A percentile compares a stretch with the other conserved stretches of the same genome.
Conservation (phyloP, 2,888 invertebrate genomes). For the Drosophila peninsularis region DNA sequence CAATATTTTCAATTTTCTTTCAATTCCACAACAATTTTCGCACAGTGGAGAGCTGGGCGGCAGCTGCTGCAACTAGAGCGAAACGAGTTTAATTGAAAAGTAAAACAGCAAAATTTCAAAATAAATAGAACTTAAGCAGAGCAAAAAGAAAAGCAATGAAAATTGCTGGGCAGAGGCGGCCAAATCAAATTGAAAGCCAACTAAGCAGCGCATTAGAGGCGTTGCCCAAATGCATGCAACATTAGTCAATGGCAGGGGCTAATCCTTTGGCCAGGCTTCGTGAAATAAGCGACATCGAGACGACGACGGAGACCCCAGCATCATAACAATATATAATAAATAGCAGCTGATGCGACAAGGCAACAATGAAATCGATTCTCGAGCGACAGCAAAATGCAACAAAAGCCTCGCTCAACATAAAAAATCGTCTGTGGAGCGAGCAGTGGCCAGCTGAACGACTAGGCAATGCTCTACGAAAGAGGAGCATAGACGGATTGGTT, state of each 20-base stretch:
- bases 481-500: not conserved
- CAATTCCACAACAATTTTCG: not conserved
- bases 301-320: slow-evolving; percentile 5
- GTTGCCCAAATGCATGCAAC: slow-evolving; percentile 31
- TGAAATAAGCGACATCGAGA: not conserved
- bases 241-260: slow-evolving; percentile 41
- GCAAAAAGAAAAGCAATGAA: not conserved
- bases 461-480: slow-evolving; percentile 1
- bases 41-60: slow-evolving; percentile 23
- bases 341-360: slow-evolving; percentile 59
- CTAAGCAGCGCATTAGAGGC: slow-evolving; percentile 19
- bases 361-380: slow-evolving; percentile 65
- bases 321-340: slow-evolving; percentile 66
- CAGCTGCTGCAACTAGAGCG: slow-evolving; percentile 22
- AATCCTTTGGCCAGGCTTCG: slow-evolving; percentile 9
- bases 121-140: slow-evolving; percentile 7
- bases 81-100: slow-evolving; percentile 48
- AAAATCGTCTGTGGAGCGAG: slow-evolving; percentile 25
- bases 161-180: not conserved
- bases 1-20: not conserved
- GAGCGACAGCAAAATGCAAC: slow-evolving; percentile 49
- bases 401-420: slow-evolving; percentile 37
- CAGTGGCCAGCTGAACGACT: slow-evolving; percentile 2
- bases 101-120: slow-evolving; percentile 18
- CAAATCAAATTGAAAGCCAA: slow-evolving; percentile 27